Base-by-base conservation (phyloP, 2,113 vertebrate genomes). In the Rhinichthys klamathensis region DNA sequence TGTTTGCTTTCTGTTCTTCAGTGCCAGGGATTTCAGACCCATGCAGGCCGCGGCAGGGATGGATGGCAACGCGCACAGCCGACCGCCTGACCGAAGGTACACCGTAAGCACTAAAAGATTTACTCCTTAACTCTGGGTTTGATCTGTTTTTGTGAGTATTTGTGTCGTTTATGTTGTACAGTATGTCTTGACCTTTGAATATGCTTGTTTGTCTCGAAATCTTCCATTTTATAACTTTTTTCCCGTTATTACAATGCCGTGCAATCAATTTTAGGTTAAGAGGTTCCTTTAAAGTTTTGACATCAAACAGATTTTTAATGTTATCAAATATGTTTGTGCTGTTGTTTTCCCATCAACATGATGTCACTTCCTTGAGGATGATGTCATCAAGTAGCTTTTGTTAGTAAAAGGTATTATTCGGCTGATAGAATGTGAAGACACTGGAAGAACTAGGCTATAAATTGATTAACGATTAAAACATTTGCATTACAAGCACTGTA, bases 71-170 rank as follows among this genome's bases (percentile, higher is more conserved):
- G 91, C 90, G 7, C 89, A 87, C 91, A 87, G 87, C 83, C 84
- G 89, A 83, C 89, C 85, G 85, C 86, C 93, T 32, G 88, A 72
- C 82, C 85, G 89, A 91, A 93, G 95, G 95, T 95, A 94, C 80
- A 84, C n/a, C 84, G 67, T 60, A 38, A 21, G 65, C 3, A 25
- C 69, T 73, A 56, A 32, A 11, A 30, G 7, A 80, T 63, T 80
- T 49, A 21, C 56, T 32, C 10, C 2, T 63, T 25, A 13, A 9
- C 51, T 41, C n/a, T 46, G 35, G n/a, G 58, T 76, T 30, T 18
- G 2, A 18, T 58, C 11, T 38, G 6, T 41, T n/a, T n/a, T n/a
- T n/a, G n/a, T n/a, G 69, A 44, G 67, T 2, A 41, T 9, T 65
- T 85, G 11, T 9, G 18, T 11, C 2, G 30, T 30, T 30, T 30